Percentiles rank a stretch among this genome's conserved stretches.
Conservation (phyloP, 2,797 vertebrate species). For the Pangasius macronema region DNA sequence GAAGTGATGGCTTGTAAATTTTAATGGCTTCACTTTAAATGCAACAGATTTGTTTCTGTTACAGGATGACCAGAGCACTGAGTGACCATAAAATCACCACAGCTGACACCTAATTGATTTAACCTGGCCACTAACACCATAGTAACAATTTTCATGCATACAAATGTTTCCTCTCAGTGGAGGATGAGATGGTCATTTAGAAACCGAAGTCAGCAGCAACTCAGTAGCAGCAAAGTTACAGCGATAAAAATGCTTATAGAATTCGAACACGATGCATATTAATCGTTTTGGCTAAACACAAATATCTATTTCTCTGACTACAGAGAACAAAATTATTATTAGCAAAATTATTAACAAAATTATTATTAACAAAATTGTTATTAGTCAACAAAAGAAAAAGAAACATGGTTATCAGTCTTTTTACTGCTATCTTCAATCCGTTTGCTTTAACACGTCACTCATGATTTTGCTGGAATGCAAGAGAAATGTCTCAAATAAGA, state of each 20-base stretch:
- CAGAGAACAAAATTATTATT: too few relatives aligned
- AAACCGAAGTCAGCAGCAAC: conserved; percentile 25
- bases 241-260: conserved; percentile 14
- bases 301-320: conserved; percentile 26
- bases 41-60: conserved; percentile 26
- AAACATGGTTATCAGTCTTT: conserved; percentile 20
- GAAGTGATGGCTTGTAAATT: conserved; percentile 26
- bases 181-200: conserved; percentile 28
- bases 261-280: conserved; percentile 14
- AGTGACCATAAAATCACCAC: conserved; percentile 30
- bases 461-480: conserved; percentile 5
- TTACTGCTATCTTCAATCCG: not conserved
- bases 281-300: conserved; percentile 35
- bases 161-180: conserved; percentile 42
- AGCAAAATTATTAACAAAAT: too few relatives aligned
- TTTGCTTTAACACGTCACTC: not conserved
- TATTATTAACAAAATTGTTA: too few relatives aligned
- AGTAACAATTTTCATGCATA: conserved; percentile 41
- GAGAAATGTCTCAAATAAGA: conserved; percentile 31
- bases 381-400: conserved; percentile 21
- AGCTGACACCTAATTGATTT: conserved; percentile 46
- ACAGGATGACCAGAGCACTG: conserved; percentile 24
- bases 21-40: conserved; percentile 39
- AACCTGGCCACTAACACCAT: conserved; percentile 37
- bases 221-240: conserved; percentile 8